These are phyloP conservation scores for Bubo bubo DNA, from an alignment of 2,113 vertebrate species.

Conservation along the genomic window DNA sequence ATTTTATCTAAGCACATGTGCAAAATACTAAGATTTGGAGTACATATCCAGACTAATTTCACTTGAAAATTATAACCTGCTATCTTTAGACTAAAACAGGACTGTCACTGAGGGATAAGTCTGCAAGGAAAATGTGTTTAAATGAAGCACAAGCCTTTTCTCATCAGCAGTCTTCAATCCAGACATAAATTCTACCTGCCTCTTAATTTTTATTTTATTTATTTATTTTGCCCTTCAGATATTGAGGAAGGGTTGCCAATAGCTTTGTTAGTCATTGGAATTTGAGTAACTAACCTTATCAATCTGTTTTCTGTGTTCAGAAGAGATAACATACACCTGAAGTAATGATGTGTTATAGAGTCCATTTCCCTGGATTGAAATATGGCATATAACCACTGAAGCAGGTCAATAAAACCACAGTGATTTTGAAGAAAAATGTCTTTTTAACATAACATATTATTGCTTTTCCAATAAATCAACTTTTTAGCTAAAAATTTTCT, in stretches of 20 bases:
- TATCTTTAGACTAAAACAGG: neutral
- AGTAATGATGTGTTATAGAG: neutral
- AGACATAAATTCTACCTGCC: neutral
- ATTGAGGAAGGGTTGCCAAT: neutral
- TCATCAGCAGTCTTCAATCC: neutral
- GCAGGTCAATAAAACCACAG: conserved; percentile 12
- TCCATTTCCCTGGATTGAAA: conserved; percentile 5
- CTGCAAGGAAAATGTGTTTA: neutral
- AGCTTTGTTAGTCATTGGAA: neutral
- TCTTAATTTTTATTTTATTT: neutral
- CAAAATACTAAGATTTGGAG: neutral
- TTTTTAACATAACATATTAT: conserved; percentile 19
- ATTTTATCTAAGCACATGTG: neutral
- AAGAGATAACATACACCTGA: neutral
- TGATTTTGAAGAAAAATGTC: neutral
- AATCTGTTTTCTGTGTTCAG: neutral
- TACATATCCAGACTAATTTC: neutral
- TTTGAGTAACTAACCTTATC: neutral
- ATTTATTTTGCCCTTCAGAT: neutral
- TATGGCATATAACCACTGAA: neutral
- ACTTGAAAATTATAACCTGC: neutral
- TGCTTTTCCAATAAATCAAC: conserved; percentile 11
- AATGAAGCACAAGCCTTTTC: neutral
- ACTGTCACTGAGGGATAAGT: neutral
- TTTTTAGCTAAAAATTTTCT: neutral